Conservation (phyloP, 1,140 invertebrate genomes). For the Drosophila melanogaster region DNA sequence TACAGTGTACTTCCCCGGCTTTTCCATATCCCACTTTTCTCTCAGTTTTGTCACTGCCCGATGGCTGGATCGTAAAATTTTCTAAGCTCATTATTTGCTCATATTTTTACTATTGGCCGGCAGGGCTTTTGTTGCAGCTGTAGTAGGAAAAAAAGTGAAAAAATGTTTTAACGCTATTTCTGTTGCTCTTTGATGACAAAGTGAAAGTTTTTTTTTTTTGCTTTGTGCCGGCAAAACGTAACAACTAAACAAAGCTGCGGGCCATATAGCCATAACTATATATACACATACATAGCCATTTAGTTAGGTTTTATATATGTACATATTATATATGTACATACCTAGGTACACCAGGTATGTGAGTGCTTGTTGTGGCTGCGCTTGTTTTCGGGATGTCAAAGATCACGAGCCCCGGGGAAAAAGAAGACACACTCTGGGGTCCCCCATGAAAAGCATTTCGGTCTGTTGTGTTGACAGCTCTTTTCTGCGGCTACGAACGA, state of each 20-base stretch:
- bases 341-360: conserved; percentile 22
- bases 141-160: conserved; percentile 25
- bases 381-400: conserved; percentile 60
- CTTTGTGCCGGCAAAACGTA: conserved; percentile 69
- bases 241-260: conserved; percentile 78
- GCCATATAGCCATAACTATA: conserved; percentile 36
- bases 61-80: conserved; percentile 65
- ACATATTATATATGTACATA: conserved; percentile 27
- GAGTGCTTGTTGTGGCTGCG: conserved; percentile 21
- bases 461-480: conserved; percentile 47
- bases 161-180: conserved; percentile 68
- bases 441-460: conserved; percentile 11
- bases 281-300: no score
- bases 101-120: conserved; percentile 67
- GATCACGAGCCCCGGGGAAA: conserved; percentile 46
- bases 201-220: conserved; percentile 78
- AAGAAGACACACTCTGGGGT: conserved; percentile 36
- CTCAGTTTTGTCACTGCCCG: conserved; percentile 32
- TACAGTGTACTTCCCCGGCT: neutral
- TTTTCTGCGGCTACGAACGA: conserved; percentile 46
- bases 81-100: conserved; percentile 81
- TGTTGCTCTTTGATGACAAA: conserved; percentile 72
- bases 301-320: conserved; percentile 9
- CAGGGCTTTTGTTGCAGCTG: conserved; percentile 52
- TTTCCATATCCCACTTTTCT: conserved; percentile 4